Conservation (phyloP, 2,113 vertebrate species). For the Mesoclemmys tuberculata region DNA sequence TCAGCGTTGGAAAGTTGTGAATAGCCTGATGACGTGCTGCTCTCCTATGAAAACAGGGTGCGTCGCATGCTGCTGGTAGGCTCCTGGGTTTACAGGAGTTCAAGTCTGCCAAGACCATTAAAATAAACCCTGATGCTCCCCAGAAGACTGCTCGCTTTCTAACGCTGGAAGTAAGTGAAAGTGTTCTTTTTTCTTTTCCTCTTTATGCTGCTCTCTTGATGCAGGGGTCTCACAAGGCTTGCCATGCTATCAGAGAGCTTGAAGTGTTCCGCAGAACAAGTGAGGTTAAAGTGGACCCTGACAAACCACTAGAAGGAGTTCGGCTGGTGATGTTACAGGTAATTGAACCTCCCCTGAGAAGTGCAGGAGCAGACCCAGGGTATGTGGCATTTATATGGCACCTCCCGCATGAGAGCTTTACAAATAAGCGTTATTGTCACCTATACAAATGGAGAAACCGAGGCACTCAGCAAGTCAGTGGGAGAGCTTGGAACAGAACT, state of each 20-base stretch:
- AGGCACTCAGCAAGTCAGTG: background rate
- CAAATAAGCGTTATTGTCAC: background rate
- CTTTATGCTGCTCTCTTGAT: conserved; percentile 1
- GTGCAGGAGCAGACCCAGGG: background rate
- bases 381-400: background rate
- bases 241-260: conserved; percentile 79
- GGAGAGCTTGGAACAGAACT: background rate
- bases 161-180: conserved; percentile 86
- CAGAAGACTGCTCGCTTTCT: conserved; percentile 88
- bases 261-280: conserved; percentile 78
- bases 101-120: conserved; percentile 82
- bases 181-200: background rate
- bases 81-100: conserved; percentile 82
- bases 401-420: background rate
- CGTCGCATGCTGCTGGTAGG: conserved; percentile 77
- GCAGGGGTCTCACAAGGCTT: conserved; percentile 86
- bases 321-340: conserved; percentile 91
- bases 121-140: conserved; percentile 91
- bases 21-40: background rate
- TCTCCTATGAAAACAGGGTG: conserved; percentile 78
- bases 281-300: conserved; percentile 95
- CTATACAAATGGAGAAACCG: background rate
- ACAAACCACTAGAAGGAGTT: conserved; percentile 94
- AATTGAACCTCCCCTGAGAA: conserved; percentile 1
- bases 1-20: background rate